Percentiles rank a stretch among this genome's conserved stretches.
These are phyloP conservation scores for Prionace glauca DNA, from an alignment of 2,797 vertebrate genomes.

Conservation along the genomic window DNA sequence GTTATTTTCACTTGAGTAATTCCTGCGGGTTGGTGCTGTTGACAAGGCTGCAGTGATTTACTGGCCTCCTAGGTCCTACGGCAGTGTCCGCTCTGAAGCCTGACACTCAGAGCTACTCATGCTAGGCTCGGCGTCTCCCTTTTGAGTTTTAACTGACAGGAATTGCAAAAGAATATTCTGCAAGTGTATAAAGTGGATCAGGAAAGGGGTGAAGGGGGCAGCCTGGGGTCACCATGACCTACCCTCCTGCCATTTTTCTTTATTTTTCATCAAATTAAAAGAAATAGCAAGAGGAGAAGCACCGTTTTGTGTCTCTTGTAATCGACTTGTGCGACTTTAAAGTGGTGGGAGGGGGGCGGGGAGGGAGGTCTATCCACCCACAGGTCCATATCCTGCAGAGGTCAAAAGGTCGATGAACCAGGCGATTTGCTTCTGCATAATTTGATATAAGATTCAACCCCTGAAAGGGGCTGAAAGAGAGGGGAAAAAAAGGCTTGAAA, in stretches of 20 bases:
- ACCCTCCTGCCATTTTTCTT: neutral
- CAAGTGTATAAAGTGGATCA: slow-evolving; percentile 54
- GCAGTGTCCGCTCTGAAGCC: slow-evolving; percentile 54
- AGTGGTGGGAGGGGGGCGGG: too few relatives aligned
- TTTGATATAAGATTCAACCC: neutral
- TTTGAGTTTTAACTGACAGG: slow-evolving; percentile 47
- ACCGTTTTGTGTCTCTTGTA: neutral
- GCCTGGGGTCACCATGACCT: neutral
- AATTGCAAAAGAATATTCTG: slow-evolving; percentile 56
- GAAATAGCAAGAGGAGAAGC: neutral
- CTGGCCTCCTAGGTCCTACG: slow-evolving; percentile 65
- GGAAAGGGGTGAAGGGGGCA: slow-evolving; percentile 39
- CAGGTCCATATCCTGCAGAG: neutral
- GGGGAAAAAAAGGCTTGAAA: neutral
- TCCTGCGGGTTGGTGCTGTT: slow-evolving; percentile 84
- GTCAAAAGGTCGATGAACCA: neutral
- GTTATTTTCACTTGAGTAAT: slow-evolving; percentile 99
- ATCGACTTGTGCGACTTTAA: too few relatives aligned
- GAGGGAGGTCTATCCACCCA: neutral
- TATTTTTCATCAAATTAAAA: neutral
- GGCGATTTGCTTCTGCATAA: neutral
- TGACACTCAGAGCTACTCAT: slow-evolving; percentile 54
- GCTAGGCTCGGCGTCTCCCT: slow-evolving; percentile 57
- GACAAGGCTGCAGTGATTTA: slow-evolving; percentile 99
- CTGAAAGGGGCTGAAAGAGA: neutral